phyloP scores from a whole-genome alignment of 2,113 vertebrate genomes.

The Mirza zaza region DNA sequence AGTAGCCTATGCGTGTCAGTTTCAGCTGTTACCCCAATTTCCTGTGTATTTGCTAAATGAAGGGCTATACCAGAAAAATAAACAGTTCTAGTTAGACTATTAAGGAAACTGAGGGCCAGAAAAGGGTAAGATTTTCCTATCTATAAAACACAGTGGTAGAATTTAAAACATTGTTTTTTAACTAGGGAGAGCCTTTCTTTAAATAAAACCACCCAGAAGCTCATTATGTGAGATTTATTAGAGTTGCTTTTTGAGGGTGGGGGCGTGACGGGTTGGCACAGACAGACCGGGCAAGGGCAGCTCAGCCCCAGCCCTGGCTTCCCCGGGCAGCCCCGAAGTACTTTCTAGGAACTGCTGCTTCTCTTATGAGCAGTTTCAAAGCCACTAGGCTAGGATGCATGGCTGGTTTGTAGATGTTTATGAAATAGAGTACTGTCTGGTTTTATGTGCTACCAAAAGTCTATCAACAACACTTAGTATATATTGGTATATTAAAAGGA shows the following conservation, averaged over 20 bases:
- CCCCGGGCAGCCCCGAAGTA: background rate
- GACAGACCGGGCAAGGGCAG: background rate
- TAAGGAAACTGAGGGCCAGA: background rate
- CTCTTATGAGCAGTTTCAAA: background rate
- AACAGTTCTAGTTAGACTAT: background rate
- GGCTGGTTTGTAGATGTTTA: background rate
- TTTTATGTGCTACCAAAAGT: background rate
- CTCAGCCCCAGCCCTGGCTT: background rate
- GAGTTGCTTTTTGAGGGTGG: background rate
- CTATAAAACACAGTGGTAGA: background rate
- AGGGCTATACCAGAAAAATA: background rate
- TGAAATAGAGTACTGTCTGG: background rate
- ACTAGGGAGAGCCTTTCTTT: background rate
- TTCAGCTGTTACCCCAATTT: background rate
- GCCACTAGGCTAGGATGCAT: background rate
- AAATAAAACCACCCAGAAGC: background rate
- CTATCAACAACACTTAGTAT: background rate
- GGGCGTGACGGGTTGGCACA: no score
- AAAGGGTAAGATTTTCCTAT: background rate
- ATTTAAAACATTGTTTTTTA: background rate
- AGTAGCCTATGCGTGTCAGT: fast-evolving
- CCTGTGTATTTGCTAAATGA: background rate
- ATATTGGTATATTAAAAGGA: background rate
- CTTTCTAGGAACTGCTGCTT: background rate
- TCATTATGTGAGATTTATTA: background rate